These are phyloP conservation scores for Emberiza fucata DNA, from an alignment of 2,113 vertebrate genomes.

Conservation along the genomic window DNA sequence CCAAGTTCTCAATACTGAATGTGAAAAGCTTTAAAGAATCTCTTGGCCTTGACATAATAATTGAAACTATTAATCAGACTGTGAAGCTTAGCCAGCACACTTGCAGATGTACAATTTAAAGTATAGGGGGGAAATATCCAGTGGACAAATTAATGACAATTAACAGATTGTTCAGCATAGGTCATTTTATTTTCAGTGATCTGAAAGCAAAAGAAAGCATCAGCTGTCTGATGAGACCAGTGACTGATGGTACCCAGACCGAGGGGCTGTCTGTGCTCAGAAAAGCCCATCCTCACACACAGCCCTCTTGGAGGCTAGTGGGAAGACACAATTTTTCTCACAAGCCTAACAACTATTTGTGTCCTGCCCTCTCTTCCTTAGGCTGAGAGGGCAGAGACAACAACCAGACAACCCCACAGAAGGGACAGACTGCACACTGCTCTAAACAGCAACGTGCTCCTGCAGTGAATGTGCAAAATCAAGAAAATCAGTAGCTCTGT, in stretches of 20 bases:
- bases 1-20: neutral
- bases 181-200: neutral
- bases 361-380: neutral
- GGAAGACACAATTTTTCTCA: neutral
- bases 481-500: neutral
- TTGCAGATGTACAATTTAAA: conserved; percentile 46
- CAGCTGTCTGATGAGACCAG: neutral
- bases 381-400: neutral
- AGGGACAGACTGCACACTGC: neutral
- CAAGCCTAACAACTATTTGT: neutral
- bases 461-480: neutral
- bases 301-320: neutral
- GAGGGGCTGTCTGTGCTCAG: neutral
- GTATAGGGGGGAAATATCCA: neutral
- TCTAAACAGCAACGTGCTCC: rapidly evolving
- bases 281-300: neutral
- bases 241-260: neutral
- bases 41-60: neutral
- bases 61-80: conserved; percentile 25
- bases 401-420: neutral
- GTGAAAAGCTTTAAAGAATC: neutral
- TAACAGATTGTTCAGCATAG: neutral
- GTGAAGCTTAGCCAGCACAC: conserved; percentile 18
- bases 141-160: conserved; percentile 29
- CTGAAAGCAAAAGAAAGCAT: neutral